These are phyloP conservation scores for Selenia dentaria DNA, from an alignment of 2,888 invertebrate species.

Conservation along the genomic window DNA sequence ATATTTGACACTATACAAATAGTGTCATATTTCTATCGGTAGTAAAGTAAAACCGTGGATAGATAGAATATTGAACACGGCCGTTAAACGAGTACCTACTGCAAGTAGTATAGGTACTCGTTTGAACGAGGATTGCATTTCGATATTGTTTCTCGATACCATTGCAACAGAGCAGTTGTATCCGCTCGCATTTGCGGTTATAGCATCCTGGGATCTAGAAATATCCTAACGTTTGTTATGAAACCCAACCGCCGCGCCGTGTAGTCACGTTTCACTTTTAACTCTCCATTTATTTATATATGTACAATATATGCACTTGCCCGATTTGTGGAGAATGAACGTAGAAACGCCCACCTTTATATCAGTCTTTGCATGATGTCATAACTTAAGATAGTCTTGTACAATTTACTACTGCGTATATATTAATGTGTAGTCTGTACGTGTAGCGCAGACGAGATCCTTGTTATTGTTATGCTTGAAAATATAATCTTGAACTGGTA, in stretches of 20 bases:
- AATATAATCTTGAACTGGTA: no score
- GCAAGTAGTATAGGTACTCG: no score
- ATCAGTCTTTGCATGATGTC: conserved; percentile 27
- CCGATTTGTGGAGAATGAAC: conserved; percentile 6
- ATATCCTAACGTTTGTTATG: conserved; percentile 67
- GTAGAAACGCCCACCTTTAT: conserved; percentile 20
- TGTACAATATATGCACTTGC: conserved; percentile 10
- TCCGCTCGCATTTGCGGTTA: conserved; percentile 43
- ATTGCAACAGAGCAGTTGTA: conserved; percentile 18
- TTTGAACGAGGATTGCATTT: conserved; percentile 2
- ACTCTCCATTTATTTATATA: conserved; percentile 1
- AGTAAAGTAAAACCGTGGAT: no score
- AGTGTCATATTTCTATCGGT: no score
- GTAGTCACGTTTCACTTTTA: conserved; percentile 58
- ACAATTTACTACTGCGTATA: conserved; percentile 5
- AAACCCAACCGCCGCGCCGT: conserved; percentile 53
- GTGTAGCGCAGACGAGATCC: not conserved
- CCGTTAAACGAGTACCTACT: no score
- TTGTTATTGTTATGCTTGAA: not conserved
- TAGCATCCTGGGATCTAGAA: conserved; percentile 62
- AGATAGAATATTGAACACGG: no score
- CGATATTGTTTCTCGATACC: conserved; percentile 19
- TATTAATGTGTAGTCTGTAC: not conserved
- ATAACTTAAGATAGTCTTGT: conserved; percentile 10
- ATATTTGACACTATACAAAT: no score